Evolutionary conservation across 2,888 invertebrate species (phyloP).

Genomic region (Bellardia pandia): DNA sequence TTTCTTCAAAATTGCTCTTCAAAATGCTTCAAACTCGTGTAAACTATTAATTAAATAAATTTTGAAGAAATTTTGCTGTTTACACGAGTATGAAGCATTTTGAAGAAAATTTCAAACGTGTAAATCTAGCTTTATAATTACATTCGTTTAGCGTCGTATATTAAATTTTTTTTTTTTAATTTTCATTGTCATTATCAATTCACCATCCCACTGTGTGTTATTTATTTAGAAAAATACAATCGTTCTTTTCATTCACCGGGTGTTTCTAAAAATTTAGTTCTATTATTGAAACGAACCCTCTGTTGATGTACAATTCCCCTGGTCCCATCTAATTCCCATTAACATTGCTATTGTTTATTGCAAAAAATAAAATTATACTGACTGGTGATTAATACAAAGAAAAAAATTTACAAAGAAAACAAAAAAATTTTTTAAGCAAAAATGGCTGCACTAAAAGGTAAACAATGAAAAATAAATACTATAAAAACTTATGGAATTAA

Average conservation of each 20-base stretch:
- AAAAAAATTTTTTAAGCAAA: constrained; percentile 46
- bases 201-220: too few species aligned
- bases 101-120: too few species aligned
- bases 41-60: too few species aligned
- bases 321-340: neutral
- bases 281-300: neutral
- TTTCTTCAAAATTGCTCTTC: too few species aligned
- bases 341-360: constrained; percentile 67
- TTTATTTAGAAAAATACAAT: too few species aligned
- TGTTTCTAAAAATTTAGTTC: neutral
- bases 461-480: constrained; percentile 15
- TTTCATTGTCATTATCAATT: too few species aligned
- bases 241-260: constrained; percentile 1
- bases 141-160: too few species aligned
- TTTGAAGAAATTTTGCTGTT: too few species aligned
- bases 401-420: constrained; percentile 62
- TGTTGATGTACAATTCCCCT: neutral
- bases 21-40: too few species aligned
- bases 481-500: neutral
- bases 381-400: constrained; percentile 73
- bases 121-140: too few species aligned
- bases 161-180: too few species aligned
- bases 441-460: constrained; percentile 76
- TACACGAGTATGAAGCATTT: too few species aligned
- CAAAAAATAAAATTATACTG: constrained; percentile 41